Base-by-base conservation (phyloP, 2,797 vertebrate genomes). In the Rhinella marina region DNA sequence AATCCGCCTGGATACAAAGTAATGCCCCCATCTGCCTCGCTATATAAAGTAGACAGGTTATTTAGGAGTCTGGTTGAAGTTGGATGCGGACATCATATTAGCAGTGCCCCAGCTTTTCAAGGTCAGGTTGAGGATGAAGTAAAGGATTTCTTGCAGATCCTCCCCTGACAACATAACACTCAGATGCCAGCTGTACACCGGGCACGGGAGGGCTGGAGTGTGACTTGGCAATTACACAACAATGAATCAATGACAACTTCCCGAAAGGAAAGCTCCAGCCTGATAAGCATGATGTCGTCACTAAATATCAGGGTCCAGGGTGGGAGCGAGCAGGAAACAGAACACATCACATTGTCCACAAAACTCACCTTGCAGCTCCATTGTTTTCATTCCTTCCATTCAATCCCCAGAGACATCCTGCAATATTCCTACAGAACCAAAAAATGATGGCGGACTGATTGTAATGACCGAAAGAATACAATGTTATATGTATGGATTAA, bases 161-260 rank as follows among this genome's bases (percentile, higher is more conserved):
- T 54, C 10, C 21, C 50, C 19, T 54, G 41, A 52, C 68, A 70
- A 54, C 50, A 77, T 17, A 77, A 27, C 52, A 77, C 48, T 27
- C 23, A 25, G 13, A 77, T 82, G 81, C 32, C 48, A 82, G 14
- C 17, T 59, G 54, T 57, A 25, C 21, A 41, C 25, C 61, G 73
- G 62, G 64, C 56, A 86, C 21, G 52, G 85, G 79, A 82, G n/a
- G 29, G 70, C 54, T 11, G 2, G 29, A 82, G 48, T 82, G 21
- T 66, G 23, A 68, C 25, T 72, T 88, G 82, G 81, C 87, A 79
- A 62, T 52, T 1, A 25, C 16, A 72, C 87, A 88, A 88, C 61
- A 88, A 85, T 84, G 14, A 32, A 72, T 72, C 10, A 72, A 72
- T 72, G 57, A 75, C 56, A 88, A 62, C 21, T 70, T 88, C 87